Conservation (phyloP, 2,888 invertebrate genomes). For the Hyppa rectilinea region DNA sequence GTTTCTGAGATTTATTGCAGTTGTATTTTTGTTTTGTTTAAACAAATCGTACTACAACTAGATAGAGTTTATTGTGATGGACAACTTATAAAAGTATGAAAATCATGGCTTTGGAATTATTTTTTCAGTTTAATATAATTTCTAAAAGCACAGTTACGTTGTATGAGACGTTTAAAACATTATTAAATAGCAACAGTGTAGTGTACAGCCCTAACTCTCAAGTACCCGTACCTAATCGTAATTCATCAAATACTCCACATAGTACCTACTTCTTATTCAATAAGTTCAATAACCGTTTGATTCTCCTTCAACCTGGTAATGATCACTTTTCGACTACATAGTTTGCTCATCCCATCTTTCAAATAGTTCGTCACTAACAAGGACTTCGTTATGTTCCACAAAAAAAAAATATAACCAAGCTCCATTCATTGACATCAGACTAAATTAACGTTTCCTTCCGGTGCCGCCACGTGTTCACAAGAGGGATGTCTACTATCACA, state of each 20-base stretch:
- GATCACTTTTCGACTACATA: constrained; percentile 18
- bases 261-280: constrained; percentile 18
- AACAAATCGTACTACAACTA: constrained; percentile 1
- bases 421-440: constrained; percentile 72
- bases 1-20: constrained; percentile 36
- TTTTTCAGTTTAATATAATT: background rate
- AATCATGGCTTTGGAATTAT: background rate
- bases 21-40: constrained; percentile 21
- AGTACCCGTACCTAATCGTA: constrained; percentile 16
- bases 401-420: constrained; percentile 54
- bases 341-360: constrained; percentile 7
- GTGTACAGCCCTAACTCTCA: background rate
- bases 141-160: constrained; percentile 8
- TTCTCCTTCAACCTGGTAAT: constrained; percentile 19
- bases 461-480: constrained; percentile 74
- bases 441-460: constrained; percentile 81
- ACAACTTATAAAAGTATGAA: background rate
- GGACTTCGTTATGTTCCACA: constrained; percentile 40
- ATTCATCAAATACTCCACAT: constrained; percentile 28
- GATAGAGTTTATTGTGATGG: background rate
- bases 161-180: constrained; percentile 8
- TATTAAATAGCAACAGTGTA: background rate
- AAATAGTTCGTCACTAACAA: constrained; percentile 43
- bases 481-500: constrained; percentile 65
- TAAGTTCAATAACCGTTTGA: constrained; percentile 19